phyloP scores from a whole-genome alignment of 2,113 vertebrate species.

The Heloderma charlesbogerti region DNA sequence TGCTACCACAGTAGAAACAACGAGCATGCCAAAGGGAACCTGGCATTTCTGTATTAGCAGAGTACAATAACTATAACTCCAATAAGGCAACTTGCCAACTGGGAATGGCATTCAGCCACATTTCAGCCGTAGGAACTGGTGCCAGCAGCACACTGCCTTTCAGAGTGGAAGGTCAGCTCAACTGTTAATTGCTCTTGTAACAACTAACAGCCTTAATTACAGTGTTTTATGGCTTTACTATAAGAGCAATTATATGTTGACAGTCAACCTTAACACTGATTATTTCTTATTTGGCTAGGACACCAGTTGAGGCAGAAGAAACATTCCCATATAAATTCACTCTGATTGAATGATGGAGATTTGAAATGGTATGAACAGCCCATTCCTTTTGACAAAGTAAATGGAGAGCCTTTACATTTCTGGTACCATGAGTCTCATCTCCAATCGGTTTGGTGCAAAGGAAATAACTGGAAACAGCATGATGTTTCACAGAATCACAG shows the following conservation, averaged over 20 bases:
- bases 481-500: background rate
- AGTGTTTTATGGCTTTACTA: slow-evolving; percentile 27
- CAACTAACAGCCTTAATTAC: slow-evolving; percentile 35
- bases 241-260: slow-evolving; percentile 34
- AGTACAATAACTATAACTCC: background rate
- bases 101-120: background rate
- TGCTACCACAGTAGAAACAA: background rate
- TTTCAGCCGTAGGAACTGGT: background rate
- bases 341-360: slow-evolving; percentile 25
- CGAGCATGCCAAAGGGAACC: background rate
- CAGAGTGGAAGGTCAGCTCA: slow-evolving; percentile 35
- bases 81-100: background rate
- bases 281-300: slow-evolving; percentile 18
- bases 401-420: slow-evolving; percentile 18
- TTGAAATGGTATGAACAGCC: background rate
- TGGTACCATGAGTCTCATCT: slow-evolving; percentile 12
- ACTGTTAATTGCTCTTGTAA: slow-evolving; percentile 42
- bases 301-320: slow-evolving; percentile 4
- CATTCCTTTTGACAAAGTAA: slow-evolving; percentile 8
- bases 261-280: slow-evolving; percentile 22
- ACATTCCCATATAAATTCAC: slow-evolving; percentile 26
- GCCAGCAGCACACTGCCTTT: slow-evolving; percentile 33
- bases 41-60: background rate
- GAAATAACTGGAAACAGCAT: slow-evolving; percentile 25
- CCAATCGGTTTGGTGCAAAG: slow-evolving; percentile 3